Evolutionary conservation across 2,113 vertebrate species (phyloP), one percentile per base, ranked within the genome.

Genomic region (Gobiocypris rarus): DNA sequence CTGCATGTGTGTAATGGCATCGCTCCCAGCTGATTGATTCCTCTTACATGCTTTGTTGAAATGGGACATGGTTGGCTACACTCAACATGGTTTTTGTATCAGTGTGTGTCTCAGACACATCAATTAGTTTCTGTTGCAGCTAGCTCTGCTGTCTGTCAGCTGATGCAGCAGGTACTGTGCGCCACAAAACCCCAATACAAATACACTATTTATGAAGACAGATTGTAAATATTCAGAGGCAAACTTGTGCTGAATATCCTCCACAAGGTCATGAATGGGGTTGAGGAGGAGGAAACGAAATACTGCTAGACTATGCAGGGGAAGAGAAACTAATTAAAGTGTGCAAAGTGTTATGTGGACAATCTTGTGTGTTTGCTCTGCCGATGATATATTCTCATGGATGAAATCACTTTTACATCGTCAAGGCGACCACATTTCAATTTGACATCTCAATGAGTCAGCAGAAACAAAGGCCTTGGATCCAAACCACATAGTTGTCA

Each of bases 371-470:
- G 45, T 81, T 22, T 81, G 19, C 26, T 81, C 43, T 70, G 26
- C 22, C 48, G 3, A 38, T 54, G 77, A 59, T 31, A 24, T 80
- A 31, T 63, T 26, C 41, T 52, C 48, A 67, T 67, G 58, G 43
- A 34, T 34, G 41, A 65, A 70, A 82, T 82, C 61, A 38, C 31
- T 70, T 75, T 77, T 48, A 41, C 81, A 83, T 83, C 1, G 69
- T 85, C 75, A 83, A 81, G 86, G 86, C 74, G 69, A 81, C 84
- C 56, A 73, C 65, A 85, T 75, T 83, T 87, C 81, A 83, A 71
- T 45, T 70, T 85, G 78, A 78, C 86, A 85, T 79, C 84, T 83
- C 69, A 58, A 31, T 85, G 87, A 88, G 79, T 85, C 80, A 86
- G 69, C 83, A 58, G 28, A 65, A 67, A 82, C 41, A 69, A 78